Percentiles rank a stretch among this genome's conserved stretches.
Evolutionary conservation across 2,888 invertebrate species (phyloP).

Genomic region (Melangyna quadrimaculata): DNA sequence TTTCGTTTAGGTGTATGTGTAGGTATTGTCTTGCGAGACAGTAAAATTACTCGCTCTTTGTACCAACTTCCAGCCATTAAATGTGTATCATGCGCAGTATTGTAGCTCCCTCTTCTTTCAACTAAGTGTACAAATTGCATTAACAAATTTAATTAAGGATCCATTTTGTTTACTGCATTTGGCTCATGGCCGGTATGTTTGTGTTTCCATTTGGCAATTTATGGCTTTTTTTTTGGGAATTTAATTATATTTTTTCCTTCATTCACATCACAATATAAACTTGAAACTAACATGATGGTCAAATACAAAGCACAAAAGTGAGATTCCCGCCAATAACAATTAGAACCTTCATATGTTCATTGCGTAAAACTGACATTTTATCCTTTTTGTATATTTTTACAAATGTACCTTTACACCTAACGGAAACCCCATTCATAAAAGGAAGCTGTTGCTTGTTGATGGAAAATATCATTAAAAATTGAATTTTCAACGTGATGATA

Average conservation of each 20-base stretch:
- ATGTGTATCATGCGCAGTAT: slow-evolving; percentile 61
- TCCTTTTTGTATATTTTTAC: not conserved
- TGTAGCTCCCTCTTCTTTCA: not conserved
- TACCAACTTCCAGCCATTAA: slow-evolving; percentile 23
- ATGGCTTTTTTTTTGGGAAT: slow-evolving; percentile 55
- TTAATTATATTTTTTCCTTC: not conserved
- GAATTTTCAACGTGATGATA: slow-evolving; percentile 12
- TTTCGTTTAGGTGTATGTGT: not conserved
- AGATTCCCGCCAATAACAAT: not conserved
- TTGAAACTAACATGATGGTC: not conserved
- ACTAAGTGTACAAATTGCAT: slow-evolving; percentile 58
- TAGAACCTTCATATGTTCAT: not conserved
- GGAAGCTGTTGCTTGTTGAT: not conserved
- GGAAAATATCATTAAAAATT: slow-evolving; percentile 33
- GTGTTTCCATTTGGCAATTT: slow-evolving; percentile 23
- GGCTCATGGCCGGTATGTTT: slow-evolving; percentile 36
- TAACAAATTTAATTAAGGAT: slow-evolving; percentile 70
- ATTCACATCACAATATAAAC: not conserved
- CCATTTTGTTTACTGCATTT: slow-evolving; percentile 71
- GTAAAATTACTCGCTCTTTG: slow-evolving; percentile 15
- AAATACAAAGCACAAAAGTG: not conserved
- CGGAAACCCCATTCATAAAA: slow-evolving; percentile 32
- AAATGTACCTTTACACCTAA: not conserved
- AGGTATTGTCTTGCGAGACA: slow-evolving; percentile 33
- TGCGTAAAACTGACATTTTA: not conserved